Evolutionary conservation across 2,113 vertebrate species (phyloP).

Genomic region (Sprattus sprattus): DNA sequence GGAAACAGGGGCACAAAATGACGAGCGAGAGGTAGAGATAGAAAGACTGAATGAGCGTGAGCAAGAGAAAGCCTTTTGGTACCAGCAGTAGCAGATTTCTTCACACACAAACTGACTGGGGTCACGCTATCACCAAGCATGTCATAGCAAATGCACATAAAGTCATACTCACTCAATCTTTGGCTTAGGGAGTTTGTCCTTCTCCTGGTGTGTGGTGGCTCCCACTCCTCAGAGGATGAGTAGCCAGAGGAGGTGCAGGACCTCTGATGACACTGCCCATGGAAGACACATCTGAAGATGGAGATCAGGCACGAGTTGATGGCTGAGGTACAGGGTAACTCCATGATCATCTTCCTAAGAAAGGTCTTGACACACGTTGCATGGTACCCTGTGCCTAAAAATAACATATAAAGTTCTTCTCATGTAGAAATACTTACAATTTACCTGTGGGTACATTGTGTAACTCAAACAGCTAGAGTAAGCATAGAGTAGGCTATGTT

Average conservation of each 20-base stretch:
- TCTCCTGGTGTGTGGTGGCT: slow-evolving; percentile 21
- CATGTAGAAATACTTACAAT: neutral
- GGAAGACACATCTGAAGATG: neutral
- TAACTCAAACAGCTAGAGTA: neutral
- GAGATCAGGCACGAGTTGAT: neutral
- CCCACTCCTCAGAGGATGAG: slow-evolving; percentile 21
- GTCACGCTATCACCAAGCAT: neutral
- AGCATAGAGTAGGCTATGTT: too few relatives aligned
- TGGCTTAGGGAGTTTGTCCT: neutral
- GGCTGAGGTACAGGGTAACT: neutral
- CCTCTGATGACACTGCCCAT: neutral
- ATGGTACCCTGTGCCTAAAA: neutral
- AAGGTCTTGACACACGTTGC: neutral
- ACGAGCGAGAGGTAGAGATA: neutral
- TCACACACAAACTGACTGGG: neutral
- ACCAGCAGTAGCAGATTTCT: too few relatives aligned
- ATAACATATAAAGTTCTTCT: neutral
- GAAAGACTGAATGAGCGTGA: too few relatives aligned
- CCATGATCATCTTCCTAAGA: neutral
- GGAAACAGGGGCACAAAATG: neutral
- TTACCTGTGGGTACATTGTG: neutral
- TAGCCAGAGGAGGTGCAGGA: neutral
- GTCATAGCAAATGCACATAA: neutral
- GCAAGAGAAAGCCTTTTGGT: too few relatives aligned
- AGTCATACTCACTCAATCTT: neutral